Percentiles rank a stretch among this genome's conserved stretches.
Evolutionary conservation across 2,888 invertebrate genomes (phyloP).

Genomic region (Paralinhomoeus sp.): DNA sequence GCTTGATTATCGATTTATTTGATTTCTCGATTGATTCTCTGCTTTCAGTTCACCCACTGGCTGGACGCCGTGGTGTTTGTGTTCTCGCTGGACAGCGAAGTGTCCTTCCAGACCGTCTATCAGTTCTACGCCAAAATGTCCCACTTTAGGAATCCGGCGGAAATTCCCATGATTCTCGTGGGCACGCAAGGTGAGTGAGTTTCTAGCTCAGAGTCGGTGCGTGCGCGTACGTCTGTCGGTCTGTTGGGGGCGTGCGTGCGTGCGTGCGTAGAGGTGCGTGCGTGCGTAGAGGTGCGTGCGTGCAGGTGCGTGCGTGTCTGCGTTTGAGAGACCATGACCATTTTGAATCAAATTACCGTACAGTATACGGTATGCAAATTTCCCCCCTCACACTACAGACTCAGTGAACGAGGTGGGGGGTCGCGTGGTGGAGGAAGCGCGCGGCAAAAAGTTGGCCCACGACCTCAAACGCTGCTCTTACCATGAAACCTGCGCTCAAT

Average conservation of each 20-base stretch:
- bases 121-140: slow-evolving; percentile 91
- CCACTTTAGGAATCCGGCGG: slow-evolving; percentile 48
- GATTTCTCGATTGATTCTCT: too few relatives aligned
- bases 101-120: slow-evolving; percentile 80
- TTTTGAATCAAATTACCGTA: too few relatives aligned
- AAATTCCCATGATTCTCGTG: slow-evolving; percentile 83
- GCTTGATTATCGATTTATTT: too few relatives aligned
- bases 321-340: too few relatives aligned
- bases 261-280: too few relatives aligned
- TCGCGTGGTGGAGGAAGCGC: slow-evolving; percentile 74
- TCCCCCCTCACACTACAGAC: slow-evolving; percentile 55
- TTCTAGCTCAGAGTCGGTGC: neutral
- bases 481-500: slow-evolving; percentile 93
- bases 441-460: slow-evolving; percentile 72
- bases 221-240: neutral
- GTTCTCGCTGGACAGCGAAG: slow-evolving; percentile 86
- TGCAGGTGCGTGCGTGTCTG: too few relatives aligned
- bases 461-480: slow-evolving; percentile 78
- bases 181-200: slow-evolving; percentile 78
- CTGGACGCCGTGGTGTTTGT: slow-evolving; percentile 96
- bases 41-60: slow-evolving; percentile 90
- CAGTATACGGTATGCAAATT: too few relatives aligned
- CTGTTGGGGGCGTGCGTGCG: neutral
- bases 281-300: too few relatives aligned
- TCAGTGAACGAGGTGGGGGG: slow-evolving; percentile 88